Conservation (phyloP, 1,140 invertebrate species). For the Dendroctonus valens region DNA sequence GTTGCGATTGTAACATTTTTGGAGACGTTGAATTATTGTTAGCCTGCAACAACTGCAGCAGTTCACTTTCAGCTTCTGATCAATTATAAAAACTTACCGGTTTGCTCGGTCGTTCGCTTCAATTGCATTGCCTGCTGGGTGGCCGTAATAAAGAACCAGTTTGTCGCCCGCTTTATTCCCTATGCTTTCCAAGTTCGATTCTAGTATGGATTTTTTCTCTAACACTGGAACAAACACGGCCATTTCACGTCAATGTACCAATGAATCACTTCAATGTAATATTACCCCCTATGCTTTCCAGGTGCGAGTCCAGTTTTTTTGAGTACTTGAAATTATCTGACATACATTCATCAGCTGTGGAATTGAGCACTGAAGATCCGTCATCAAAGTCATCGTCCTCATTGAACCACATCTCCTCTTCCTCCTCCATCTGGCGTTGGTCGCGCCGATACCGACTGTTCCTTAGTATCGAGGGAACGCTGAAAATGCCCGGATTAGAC, state of each 20-base stretch:
- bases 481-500: conserved; percentile 26
- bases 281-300: conserved; percentile 58
- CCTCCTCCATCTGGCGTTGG: conserved; percentile 89
- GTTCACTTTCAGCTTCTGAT: not conserved
- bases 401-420: conserved; percentile 99
- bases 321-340: conserved; percentile 12
- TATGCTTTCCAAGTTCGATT: conserved; percentile 17
- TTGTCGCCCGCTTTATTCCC: conserved; percentile 10
- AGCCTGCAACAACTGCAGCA: conserved; percentile 40
- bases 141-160: not conserved
- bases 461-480: conserved; percentile 74
- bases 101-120: conserved; percentile 34
- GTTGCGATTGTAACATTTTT: conserved; percentile 31
- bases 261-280: no score
- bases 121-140: conserved; percentile 17
- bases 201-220: conserved; percentile 25
- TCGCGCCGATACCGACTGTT: conserved; percentile 84
- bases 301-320: conserved; percentile 59
- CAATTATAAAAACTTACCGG: conserved; percentile 9
- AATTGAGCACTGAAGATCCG: conserved; percentile 59
- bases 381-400: conserved; percentile 95
- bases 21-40: conserved; percentile 44
- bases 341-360: conserved; percentile 44
- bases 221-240: conserved; percentile 11
- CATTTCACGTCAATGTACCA: not conserved